Base-by-base conservation (phyloP, 2,113 vertebrate genomes). In the Scopus umbretta region DNA sequence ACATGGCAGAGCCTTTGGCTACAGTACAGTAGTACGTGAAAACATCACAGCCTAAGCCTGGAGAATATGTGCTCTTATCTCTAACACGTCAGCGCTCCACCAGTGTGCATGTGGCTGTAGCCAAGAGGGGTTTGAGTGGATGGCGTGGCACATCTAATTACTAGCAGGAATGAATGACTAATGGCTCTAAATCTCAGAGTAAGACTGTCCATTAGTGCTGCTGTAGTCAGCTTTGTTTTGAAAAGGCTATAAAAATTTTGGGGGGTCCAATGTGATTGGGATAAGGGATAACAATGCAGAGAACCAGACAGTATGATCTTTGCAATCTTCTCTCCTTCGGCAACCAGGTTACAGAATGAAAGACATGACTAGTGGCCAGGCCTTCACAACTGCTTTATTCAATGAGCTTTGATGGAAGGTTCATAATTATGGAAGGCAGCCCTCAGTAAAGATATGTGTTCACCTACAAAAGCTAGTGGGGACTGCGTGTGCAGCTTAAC, bases 21-120 rank as follows among this genome's bases (percentile, higher is more conserved):
- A 10, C 3, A 26, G 10, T 61, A 10, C 3, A 26, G 10, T 20
- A 22, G 45, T 5, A 16, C 0, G 3, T 27, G 30, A 43, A 78
- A 79, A 19, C 22, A 65, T 6, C 0, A 2, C 68, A 49, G 27
- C n/a, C 26, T 14, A 0, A 25, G 61, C 70, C 42, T 75, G 70
- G 19, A 63, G 34, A 50, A 32, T 2, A 49, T 1, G 7, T 4
- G 36, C 55, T 56, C 8, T 29, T 22, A 30, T 9, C 78, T 36
- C 10, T 5, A 59, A 13, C 5, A 29, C 0, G 3, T 27, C 47
- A 43, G 56, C 0, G 0, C 56, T 56, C 17, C 25, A 17, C 3
- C 6, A 5, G 2, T 10, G 29, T 1, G 47, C 11, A 1, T 6
- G 32, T 3, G 58, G 49, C 62, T 59, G 52, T 7, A 26, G 45